A percentile compares a stretch with the other conserved stretches of the same genome.
Evolutionary conservation across 2,113 vertebrate species (phyloP).

Genomic region (Melozone crissalis): DNA sequence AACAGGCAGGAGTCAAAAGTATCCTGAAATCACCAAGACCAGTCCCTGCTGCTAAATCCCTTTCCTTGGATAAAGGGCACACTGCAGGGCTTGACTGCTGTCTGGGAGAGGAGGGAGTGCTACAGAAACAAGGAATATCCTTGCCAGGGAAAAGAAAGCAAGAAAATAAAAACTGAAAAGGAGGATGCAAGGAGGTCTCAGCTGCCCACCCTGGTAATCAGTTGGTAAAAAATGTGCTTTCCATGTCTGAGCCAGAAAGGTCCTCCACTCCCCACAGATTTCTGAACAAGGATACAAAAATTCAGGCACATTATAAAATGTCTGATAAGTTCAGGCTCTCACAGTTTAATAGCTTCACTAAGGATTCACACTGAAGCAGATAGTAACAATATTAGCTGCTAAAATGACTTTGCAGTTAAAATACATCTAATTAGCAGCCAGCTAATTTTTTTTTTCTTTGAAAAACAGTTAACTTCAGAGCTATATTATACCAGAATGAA

Average conservation of each 20-base stretch:
- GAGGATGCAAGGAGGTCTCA: background rate
- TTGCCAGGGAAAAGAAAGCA: background rate
- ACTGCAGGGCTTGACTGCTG: background rate
- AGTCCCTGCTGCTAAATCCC: background rate
- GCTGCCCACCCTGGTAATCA: background rate
- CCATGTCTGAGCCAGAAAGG: background rate
- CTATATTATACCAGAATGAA: constrained; percentile 15
- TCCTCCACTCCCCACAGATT: constrained; percentile 22
- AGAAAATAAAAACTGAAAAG: background rate
- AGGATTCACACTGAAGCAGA: constrained; percentile 60
- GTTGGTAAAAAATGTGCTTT: constrained; percentile 15
- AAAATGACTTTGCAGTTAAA: constrained; percentile 74
- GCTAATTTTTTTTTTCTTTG: constrained; percentile 27
- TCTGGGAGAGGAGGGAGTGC: background rate
- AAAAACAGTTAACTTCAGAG: constrained; percentile 45
- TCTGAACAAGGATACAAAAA: constrained; percentile 4
- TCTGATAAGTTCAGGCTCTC: constrained; percentile 49
- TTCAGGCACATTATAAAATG: background rate
- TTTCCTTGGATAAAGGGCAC: background rate
- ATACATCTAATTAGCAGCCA: constrained; percentile 72
- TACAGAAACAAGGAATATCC: background rate
- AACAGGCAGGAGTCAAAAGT: background rate
- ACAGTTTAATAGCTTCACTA: constrained; percentile 48
- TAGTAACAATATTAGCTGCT: constrained; percentile 69
- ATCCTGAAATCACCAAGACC: background rate